Evolutionary conservation across 2,797 vertebrate species (phyloP).

Genomic region (Neoniphon sammara): DNA sequence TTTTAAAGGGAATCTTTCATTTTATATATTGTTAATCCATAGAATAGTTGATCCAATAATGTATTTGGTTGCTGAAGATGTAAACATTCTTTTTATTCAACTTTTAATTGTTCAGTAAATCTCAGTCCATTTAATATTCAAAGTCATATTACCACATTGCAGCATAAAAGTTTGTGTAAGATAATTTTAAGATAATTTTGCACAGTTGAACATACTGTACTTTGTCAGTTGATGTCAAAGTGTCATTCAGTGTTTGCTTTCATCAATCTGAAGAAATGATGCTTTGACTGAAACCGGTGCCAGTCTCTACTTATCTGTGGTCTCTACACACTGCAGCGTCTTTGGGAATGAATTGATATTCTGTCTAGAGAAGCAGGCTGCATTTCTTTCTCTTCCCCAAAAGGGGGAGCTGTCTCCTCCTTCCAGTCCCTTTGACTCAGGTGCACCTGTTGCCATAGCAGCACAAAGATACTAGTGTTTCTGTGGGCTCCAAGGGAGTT

Average conservation of each 20-base stretch:
- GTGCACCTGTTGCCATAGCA: slow-evolving; percentile 87
- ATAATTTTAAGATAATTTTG: neutral
- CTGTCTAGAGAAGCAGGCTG: slow-evolving; percentile 5
- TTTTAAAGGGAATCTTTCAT: too few species aligned
- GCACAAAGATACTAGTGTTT: slow-evolving; percentile 80
- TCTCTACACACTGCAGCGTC: slow-evolving; percentile 10
- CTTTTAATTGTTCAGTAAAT: too few species aligned
- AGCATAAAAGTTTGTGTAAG: too few species aligned
- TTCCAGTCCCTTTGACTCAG: slow-evolving; percentile 62
- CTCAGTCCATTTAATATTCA: too few species aligned
- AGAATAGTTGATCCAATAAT: too few species aligned
- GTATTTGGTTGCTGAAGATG: neutral
- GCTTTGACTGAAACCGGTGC: slow-evolving; percentile 5
- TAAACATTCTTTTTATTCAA: neutral
- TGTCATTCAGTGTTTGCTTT: neutral
- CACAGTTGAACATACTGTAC: neutral
- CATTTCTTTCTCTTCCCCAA: slow-evolving; percentile 47
- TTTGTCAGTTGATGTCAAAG: neutral
- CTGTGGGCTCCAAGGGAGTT: slow-evolving; percentile 48
- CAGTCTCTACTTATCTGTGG: slow-evolving; percentile 15
- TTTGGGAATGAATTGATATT: neutral
- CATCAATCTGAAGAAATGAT: neutral
- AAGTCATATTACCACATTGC: neutral
- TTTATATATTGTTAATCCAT: neutral
- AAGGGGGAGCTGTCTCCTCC: slow-evolving; percentile 69